phyloP scores from a whole-genome alignment of 2,888 invertebrate genomes.

The Anoncus sp. region DNA sequence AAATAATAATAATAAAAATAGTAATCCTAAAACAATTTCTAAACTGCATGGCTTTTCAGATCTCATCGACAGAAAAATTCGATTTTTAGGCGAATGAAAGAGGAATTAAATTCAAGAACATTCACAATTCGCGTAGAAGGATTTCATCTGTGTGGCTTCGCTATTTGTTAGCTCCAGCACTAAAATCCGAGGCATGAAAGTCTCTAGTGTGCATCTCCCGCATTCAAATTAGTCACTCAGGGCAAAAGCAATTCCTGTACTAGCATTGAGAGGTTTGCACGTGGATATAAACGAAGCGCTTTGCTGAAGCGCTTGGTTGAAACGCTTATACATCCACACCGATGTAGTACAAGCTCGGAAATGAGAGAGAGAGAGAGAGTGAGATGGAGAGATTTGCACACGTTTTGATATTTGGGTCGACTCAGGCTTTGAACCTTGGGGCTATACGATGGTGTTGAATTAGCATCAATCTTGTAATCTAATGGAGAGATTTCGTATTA shows the following conservation, averaged over 20 bases:
- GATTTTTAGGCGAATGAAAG: background rate
- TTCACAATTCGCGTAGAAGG: background rate
- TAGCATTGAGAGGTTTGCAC: conserved; percentile 15
- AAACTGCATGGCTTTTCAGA: background rate
- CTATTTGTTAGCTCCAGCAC: background rate
- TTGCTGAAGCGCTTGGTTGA: conserved; percentile 20
- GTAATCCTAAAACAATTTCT: background rate
- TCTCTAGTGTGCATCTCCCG: background rate
- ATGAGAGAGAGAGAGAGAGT: background rate
- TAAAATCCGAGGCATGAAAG: background rate
- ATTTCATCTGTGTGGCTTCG: conserved; percentile 1
- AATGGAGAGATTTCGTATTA: conserved; percentile 13
- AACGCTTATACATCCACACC: no score
- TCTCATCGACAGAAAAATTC: background rate
- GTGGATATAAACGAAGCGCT: conserved; percentile 25
- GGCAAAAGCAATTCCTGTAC: conserved; percentile 51
- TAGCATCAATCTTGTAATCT: conserved; percentile 42
- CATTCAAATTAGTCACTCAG: conserved; percentile 38
- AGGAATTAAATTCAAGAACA: background rate
- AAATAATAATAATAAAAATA: background rate
- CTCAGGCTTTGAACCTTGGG: conserved; percentile 25
- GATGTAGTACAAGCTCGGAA: conserved; percentile 31
- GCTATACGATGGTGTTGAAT: conserved; percentile 17
- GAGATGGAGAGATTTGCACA: conserved; percentile 37
- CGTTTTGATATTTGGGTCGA: conserved; percentile 51